phyloP scores from a whole-genome alignment of 1,140 invertebrate genomes.

The Zaprionus africanus region DNA sequence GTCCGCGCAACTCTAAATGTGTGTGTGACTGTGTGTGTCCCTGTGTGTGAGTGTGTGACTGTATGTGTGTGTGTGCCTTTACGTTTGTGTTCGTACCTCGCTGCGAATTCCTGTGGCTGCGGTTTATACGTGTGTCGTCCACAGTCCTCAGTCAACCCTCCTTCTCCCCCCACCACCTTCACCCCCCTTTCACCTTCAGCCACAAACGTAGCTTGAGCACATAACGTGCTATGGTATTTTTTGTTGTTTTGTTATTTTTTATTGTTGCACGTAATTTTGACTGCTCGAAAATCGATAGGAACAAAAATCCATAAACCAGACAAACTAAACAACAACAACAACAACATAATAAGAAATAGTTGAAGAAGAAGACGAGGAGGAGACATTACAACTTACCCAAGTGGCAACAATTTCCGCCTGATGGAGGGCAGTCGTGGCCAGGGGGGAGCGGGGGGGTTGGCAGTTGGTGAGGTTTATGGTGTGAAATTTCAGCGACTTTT shows the following conservation, averaged over 20 bases:
- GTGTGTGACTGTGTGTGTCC: constrained; percentile 36
- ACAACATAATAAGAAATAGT: constrained; percentile 30
- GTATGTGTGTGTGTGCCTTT: constrained; percentile 17
- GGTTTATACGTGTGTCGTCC: constrained; percentile 10
- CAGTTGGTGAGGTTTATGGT: constrained; percentile 19
- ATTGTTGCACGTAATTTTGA: constrained; percentile 62
- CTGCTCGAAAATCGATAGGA: constrained; percentile 66
- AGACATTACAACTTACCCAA: constrained; percentile 27
- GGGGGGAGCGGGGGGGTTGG: background rate
- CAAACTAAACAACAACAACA: constrained; percentile 33
- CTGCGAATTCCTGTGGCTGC: constrained; percentile 59
- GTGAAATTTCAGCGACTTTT: constrained; percentile 65
- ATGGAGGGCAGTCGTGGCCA: background rate
- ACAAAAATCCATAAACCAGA: constrained; percentile 43
- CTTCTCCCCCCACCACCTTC: background rate
- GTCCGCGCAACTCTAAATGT: constrained; percentile 8
- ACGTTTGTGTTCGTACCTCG: constrained; percentile 33
- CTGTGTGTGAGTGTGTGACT: constrained; percentile 18
- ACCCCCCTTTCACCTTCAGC: background rate
- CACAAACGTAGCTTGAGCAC: constrained; percentile 27
- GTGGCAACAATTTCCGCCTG: constrained; percentile 24
- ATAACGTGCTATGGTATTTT: constrained; percentile 30
- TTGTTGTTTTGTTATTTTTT: constrained; percentile 37
- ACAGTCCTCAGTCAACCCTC: background rate
- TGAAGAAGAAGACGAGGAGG: constrained; percentile 9